phyloP scores from a whole-genome alignment of 1,140 invertebrate species.

The Battus philenor region DNA sequence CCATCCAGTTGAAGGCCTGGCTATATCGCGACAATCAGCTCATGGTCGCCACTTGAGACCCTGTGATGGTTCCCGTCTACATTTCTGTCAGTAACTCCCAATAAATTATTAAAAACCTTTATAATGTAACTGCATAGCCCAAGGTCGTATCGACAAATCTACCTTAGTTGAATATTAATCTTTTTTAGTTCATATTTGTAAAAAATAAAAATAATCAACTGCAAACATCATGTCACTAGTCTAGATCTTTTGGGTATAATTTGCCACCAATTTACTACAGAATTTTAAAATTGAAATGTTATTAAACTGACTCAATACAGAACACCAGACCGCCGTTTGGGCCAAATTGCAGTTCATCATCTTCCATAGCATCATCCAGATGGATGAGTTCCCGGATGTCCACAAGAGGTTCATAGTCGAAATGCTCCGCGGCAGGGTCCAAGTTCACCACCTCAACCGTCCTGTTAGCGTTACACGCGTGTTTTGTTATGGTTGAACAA shows the following conservation, averaged over 20 bases:
- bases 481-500: constrained; percentile 91
- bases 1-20: too few species aligned
- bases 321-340: constrained; percentile 98
- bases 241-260: too few species aligned
- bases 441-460: constrained; percentile 94
- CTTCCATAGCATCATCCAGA: constrained; percentile 97
- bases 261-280: neutral
- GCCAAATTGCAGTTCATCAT: constrained; percentile 95
- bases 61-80: too few species aligned
- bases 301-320: constrained; percentile 91
- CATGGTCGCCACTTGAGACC: too few species aligned
- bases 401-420: constrained; percentile 91
- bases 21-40: too few species aligned
- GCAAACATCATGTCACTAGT: too few species aligned
- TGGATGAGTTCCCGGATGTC: constrained; percentile 97
- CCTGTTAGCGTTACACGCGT: constrained; percentile 85
- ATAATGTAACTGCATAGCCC: neutral
- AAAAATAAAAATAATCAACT: too few species aligned
- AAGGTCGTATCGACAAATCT: too few species aligned
- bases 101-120: too few species aligned
- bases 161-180: too few species aligned
- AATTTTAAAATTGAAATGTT: neutral
- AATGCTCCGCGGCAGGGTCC: constrained; percentile 97
- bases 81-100: too few species aligned
- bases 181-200: too few species aligned